Percentiles rank a stretch among this genome's conserved stretches.
These are phyloP conservation scores for Vulpes ferrilata DNA, from an alignment of 2,113 vertebrate species.

Conservation along the genomic window DNA sequence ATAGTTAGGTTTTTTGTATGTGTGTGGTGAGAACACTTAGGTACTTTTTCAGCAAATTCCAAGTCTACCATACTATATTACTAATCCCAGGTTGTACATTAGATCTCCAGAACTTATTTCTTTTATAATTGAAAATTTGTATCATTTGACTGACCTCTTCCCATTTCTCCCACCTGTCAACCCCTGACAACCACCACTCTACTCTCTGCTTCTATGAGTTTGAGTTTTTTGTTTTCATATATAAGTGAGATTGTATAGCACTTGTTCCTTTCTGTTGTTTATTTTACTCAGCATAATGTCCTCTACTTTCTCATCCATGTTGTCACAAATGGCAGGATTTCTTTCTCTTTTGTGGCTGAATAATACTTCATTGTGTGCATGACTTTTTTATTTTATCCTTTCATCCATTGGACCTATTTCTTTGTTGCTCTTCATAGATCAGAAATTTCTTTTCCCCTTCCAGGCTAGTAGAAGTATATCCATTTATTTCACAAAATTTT, in stretches of 20 bases:
- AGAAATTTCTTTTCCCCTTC: background rate
- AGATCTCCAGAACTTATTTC: background rate
- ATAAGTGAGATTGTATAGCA: background rate
- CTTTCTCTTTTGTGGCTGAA: background rate
- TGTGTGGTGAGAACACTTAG: background rate
- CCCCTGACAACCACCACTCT: background rate
- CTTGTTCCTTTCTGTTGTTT: constrained; percentile 6
- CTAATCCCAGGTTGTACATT: background rate
- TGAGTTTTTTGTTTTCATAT: background rate
- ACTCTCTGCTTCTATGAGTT: background rate
- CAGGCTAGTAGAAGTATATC: background rate
- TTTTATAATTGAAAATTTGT: background rate
- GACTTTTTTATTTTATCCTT: background rate
- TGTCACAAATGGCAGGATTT: background rate
- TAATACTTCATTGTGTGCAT: background rate
- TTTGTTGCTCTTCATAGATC: background rate
- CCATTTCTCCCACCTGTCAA: background rate
- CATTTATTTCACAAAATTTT: background rate
- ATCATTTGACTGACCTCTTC: background rate
- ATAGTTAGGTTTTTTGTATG: background rate
- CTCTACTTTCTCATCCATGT: background rate
- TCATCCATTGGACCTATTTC: background rate
- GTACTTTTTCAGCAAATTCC: background rate
- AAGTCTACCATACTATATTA: background rate
- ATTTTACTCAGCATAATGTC: background rate